Conservation (phyloP, 35 echinoderm and acorn worm genomes). For the Amphiura filiformis region DNA sequence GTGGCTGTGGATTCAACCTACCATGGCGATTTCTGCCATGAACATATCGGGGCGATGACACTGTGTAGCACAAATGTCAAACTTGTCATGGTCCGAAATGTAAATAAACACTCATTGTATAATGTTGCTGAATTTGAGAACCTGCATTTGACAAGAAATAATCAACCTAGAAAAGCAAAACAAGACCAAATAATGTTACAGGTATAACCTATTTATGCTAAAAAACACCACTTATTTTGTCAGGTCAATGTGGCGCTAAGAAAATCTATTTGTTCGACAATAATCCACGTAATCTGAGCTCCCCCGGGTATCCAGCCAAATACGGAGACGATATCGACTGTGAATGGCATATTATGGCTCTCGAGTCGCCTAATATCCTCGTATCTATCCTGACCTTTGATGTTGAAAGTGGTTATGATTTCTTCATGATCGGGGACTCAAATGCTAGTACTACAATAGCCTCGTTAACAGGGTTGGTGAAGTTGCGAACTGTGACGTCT, state of each 20-base stretch:
- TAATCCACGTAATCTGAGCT: background rate
- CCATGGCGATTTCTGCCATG: no score
- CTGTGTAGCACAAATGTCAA: no score
- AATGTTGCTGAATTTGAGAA: no score
- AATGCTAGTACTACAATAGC: background rate
- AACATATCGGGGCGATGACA: no score
- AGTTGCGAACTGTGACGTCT: background rate
- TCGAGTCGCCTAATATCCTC: background rate
- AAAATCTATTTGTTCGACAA: background rate
- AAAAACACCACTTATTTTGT: no score
- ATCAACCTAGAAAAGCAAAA: no score
- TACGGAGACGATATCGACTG: background rate
- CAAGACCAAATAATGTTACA: no score
- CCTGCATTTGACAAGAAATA: no score
- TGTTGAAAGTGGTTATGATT: background rate
- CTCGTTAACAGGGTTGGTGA: background rate
- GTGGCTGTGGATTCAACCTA: no score
- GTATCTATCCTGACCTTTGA: background rate
- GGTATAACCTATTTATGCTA: no score
- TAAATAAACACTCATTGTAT: no score
- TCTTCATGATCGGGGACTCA: background rate
- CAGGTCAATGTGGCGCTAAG: background rate
- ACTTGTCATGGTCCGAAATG: no score
- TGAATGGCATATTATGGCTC: background rate
- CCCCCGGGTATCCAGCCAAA: background rate